These are phyloP conservation scores for Gymnarchus niloticus DNA, from an alignment of 2,113 vertebrate species.

Conservation along the genomic window DNA sequence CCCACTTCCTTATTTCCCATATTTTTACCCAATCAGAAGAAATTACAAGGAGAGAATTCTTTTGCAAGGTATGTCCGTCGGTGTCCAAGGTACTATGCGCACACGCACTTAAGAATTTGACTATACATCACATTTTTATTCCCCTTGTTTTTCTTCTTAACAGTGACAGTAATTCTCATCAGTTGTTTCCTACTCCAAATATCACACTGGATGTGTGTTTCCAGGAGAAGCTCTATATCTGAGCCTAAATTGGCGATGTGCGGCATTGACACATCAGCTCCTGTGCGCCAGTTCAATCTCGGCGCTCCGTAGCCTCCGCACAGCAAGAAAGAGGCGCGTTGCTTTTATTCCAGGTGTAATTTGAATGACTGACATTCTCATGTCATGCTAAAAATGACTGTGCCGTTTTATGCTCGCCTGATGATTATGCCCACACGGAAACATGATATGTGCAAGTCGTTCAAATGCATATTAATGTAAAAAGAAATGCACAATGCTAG, in stretches of 20 bases:
- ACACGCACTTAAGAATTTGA: not conserved
- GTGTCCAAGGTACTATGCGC: constrained; percentile 39
- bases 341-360: not conserved
- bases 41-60: constrained; percentile 68
- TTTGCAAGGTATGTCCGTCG: constrained; percentile 62
- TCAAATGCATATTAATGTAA: not conserved
- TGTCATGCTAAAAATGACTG: not conserved
- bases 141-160: not conserved
- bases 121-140: not conserved
- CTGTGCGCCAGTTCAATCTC: not conserved
- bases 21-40: constrained; percentile 24
- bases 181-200: not conserved
- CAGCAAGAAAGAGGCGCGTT: not conserved
- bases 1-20: constrained; percentile 21
- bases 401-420: not conserved
- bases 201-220: not conserved
- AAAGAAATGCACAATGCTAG: not conserved
- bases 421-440: not conserved
- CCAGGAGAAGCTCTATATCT: not conserved
- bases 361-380: not conserved
- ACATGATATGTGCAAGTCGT: not conserved
- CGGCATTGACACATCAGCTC: not conserved
- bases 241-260: not conserved
- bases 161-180: not conserved
- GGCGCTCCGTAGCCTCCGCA: too few relatives aligned